These are phyloP conservation scores for Peucedramus taeniatus DNA, from an alignment of 2,113 vertebrate species.

Conservation along the genomic window DNA sequence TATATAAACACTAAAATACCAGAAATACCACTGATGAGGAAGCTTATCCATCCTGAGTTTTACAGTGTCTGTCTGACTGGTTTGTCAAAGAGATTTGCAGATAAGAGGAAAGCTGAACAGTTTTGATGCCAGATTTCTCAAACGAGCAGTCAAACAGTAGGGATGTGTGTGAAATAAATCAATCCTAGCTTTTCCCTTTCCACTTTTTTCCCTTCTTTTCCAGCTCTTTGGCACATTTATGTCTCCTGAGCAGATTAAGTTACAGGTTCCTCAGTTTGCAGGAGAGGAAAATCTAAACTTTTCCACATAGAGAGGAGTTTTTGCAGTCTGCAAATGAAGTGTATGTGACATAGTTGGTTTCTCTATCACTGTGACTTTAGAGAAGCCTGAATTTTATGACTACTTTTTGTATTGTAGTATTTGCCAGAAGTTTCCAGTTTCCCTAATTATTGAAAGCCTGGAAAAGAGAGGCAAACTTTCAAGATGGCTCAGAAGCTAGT, in stretches of 20 bases:
- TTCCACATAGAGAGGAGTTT: neutral
- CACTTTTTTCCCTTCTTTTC: neutral
- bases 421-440: neutral
- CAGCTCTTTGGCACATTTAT: neutral
- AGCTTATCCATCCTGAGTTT: constrained; percentile 23
- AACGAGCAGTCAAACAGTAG: neutral
- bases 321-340: neutral
- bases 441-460: neutral
- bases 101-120: constrained; percentile 29
- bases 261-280: neutral
- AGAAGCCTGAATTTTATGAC: neutral
- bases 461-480: neutral
- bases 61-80: constrained; percentile 21
- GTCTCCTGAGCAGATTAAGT: neutral
- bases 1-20: constrained; percentile 43
- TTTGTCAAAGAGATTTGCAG: constrained; percentile 39
- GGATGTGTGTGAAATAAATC: neutral
- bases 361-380: neutral
- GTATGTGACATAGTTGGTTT: neutral
- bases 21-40: constrained; percentile 42
- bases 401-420: neutral
- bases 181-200: neutral
- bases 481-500: neutral
- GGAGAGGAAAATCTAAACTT: neutral
- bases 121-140: neutral